A percentile compares a stretch with the other conserved stretches of the same genome.
Conservation (phyloP, 2,797 vertebrate genomes). For the Merluccius polli region DNA sequence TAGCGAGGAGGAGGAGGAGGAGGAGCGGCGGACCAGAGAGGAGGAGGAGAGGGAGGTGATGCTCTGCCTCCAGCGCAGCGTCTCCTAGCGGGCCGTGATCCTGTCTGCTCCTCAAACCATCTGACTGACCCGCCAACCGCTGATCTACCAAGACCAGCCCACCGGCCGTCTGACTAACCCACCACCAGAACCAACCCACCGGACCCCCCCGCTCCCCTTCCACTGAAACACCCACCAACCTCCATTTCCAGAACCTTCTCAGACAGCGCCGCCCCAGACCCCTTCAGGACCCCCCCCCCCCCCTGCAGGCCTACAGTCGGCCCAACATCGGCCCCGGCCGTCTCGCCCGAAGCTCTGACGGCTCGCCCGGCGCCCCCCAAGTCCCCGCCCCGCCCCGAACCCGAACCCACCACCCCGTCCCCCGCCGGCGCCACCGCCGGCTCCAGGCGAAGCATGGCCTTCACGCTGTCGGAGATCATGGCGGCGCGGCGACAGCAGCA, state of each 20-base stretch:
- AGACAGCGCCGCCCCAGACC: background rate
- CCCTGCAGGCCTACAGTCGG: background rate
- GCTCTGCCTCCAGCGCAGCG: background rate
- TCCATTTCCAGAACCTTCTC: background rate
- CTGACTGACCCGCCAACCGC: too few species aligned
- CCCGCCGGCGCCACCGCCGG: background rate
- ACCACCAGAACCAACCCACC: background rate
- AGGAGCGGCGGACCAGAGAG: background rate
- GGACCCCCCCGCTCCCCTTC: background rate
- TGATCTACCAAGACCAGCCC: too few species aligned
- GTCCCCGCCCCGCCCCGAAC: background rate
- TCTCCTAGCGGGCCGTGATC: background rate
- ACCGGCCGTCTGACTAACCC: background rate
- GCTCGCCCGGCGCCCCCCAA: background rate
- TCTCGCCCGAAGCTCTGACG: background rate
- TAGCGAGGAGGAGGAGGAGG: background rate
- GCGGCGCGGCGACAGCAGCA: constrained; percentile 86
- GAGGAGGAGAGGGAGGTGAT: background rate
- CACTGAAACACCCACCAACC: too few species aligned
- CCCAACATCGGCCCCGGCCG: background rate
- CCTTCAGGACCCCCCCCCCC: background rate
- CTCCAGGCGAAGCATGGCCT: constrained; percentile 77
- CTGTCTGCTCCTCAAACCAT: too few species aligned
- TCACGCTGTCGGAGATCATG: constrained; percentile 93
- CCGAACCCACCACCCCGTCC: background rate